These are phyloP conservation scores for Cerastis rubricosa DNA, from an alignment of 2,888 invertebrate species.

Conservation along the genomic window DNA sequence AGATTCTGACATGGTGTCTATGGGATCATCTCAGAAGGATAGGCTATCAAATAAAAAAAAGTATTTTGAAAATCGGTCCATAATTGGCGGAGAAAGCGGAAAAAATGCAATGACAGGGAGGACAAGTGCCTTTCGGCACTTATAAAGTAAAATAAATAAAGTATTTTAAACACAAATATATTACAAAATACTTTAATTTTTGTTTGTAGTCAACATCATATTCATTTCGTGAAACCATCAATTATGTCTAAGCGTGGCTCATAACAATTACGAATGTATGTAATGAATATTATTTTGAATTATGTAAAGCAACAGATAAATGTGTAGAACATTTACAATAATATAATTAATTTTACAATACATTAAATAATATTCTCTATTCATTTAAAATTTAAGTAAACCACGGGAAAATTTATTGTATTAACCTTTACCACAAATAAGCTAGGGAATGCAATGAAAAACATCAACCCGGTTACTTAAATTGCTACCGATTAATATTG, in stretches of 20 bases:
- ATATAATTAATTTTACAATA: slow-evolving; percentile 4
- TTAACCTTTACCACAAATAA: slow-evolving; percentile 26
- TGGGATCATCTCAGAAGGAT: no score
- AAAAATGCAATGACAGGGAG: no score
- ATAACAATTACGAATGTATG: background rate
- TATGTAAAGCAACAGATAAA: background rate
- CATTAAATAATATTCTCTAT: background rate
- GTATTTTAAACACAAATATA: no score
- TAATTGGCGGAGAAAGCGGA: no score
- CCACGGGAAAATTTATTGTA: slow-evolving; percentile 23
- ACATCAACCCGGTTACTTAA: background rate
- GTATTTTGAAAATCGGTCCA: no score
- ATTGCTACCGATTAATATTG: background rate
- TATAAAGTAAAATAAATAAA: no score
- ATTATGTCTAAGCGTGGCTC: background rate
- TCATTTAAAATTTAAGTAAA: slow-evolving; percentile 27
- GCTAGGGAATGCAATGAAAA: background rate
- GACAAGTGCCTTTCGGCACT: no score
- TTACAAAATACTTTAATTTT: background rate
- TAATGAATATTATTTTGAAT: background rate
- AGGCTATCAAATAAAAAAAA: no score
- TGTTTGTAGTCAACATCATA: background rate
- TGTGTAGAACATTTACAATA: slow-evolving; percentile 7
- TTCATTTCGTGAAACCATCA: background rate
- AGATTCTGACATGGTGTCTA: no score